Percentiles rank a stretch among this genome's conserved stretches.
Conservation (phyloP, 2,113 vertebrate species). For the Aphyosemion australe region DNA sequence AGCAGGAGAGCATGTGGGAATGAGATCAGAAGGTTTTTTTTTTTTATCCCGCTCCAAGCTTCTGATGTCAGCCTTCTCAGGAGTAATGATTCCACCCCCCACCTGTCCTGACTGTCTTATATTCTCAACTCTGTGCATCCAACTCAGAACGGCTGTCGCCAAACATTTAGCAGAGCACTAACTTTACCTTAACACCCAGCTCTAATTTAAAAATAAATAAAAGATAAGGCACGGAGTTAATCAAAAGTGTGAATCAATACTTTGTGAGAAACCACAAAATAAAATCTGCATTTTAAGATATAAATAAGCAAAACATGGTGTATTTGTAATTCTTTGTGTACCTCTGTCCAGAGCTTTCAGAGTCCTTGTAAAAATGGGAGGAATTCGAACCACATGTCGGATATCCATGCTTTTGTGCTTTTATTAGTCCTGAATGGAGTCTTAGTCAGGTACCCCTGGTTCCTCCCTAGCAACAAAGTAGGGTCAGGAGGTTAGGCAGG, state of each 20-base stretch:
- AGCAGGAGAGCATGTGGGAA: slow-evolving; percentile 43
- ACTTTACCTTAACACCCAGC: too few species aligned
- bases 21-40: slow-evolving; percentile 60
- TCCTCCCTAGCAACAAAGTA: slow-evolving; percentile 65
- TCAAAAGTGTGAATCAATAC: too few species aligned
- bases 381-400: slow-evolving; percentile 72
- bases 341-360: slow-evolving; percentile 44
- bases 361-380: slow-evolving; percentile 57
- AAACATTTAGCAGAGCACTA: slow-evolving; percentile 16
- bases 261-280: neutral
- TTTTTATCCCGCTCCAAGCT: slow-evolving; percentile 49
- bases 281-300: neutral
- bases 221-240: too few species aligned
- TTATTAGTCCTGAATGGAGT: slow-evolving; percentile 70
- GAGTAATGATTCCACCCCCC: slow-evolving; percentile 52
- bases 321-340: slow-evolving; percentile 37
- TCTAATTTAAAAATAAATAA: neutral
- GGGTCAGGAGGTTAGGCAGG: slow-evolving; percentile 72
- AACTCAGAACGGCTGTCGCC: slow-evolving; percentile 34
- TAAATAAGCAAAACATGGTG: slow-evolving; percentile 2
- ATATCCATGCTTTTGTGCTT: slow-evolving; percentile 68
- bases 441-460: slow-evolving; percentile 59
- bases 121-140: slow-evolving; percentile 54
- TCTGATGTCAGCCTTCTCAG: slow-evolving; percentile 54
- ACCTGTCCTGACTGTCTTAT: slow-evolving; percentile 46